Evolutionary conservation across 2,113 vertebrate genomes (phyloP).

Genomic region (Cnemophilus loriae): DNA sequence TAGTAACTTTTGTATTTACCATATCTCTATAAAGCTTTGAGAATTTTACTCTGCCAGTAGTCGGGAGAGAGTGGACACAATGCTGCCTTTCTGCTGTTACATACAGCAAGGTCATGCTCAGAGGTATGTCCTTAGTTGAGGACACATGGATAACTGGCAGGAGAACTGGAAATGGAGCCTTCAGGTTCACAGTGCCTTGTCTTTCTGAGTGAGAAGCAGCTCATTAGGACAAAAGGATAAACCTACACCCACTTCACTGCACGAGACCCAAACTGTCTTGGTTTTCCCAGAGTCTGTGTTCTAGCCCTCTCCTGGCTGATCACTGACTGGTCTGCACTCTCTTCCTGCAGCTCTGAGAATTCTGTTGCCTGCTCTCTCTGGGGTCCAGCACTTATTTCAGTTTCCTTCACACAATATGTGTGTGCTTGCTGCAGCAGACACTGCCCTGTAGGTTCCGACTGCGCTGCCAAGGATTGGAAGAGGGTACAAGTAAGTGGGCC

Average conservation of each 20-base stretch:
- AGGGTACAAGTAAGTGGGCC: not conserved
- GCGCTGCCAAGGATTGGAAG: not conserved
- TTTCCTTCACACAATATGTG: not conserved
- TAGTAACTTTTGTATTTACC: not conserved
- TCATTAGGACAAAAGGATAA: not conserved
- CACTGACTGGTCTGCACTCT: not conserved
- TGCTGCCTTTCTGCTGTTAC: not conserved
- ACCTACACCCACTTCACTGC: not conserved
- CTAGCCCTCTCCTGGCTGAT: not conserved
- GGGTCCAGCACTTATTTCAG: not conserved
- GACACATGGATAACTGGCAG: not conserved
- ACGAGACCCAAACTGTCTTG: not conserved
- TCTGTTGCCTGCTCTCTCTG: not conserved
- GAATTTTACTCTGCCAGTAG: not conserved
- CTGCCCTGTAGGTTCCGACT: not conserved
- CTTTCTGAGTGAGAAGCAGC: not conserved
- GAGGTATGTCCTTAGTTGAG: not conserved
- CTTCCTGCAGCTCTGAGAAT: not conserved
- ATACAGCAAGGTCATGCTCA: accelerated
- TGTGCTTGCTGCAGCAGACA: not conserved
- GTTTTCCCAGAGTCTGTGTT: not conserved
- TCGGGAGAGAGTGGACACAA: not conserved
- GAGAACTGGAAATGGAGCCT: not conserved
- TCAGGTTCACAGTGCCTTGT: not conserved
- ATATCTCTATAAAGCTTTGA: not conserved